Conservation (phyloP, 2,888 invertebrate genomes). For the Xylota sylvarum region DNA sequence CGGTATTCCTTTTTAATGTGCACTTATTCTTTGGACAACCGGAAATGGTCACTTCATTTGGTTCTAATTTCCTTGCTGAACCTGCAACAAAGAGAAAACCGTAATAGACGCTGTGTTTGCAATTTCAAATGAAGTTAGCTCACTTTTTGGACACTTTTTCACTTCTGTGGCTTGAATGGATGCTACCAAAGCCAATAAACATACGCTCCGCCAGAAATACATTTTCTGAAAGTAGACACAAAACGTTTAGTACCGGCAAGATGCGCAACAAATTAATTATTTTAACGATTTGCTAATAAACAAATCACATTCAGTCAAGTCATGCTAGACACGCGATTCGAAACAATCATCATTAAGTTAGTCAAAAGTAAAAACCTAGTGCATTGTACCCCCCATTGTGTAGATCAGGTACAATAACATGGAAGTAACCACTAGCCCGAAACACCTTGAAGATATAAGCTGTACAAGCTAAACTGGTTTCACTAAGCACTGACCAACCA, state of each 20-base stretch:
- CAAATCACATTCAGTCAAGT: background rate
- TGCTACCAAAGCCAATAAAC: slow-evolving; percentile 55
- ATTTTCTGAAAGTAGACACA: slow-evolving; percentile 48
- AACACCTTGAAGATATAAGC: slow-evolving; percentile 34
- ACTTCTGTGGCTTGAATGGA: slow-evolving; percentile 65
- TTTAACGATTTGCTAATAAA: slow-evolving; percentile 8
- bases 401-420: background rate
- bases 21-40: slow-evolving; percentile 89
- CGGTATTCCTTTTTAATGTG: slow-evolving; percentile 87
- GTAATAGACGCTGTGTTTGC: slow-evolving; percentile 71
- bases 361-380: background rate
- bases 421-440: slow-evolving; percentile 4
- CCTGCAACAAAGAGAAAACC: slow-evolving; percentile 83
- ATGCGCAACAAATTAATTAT: background rate
- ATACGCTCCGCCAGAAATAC: slow-evolving; percentile 59
- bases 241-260: background rate
- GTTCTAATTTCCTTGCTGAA: slow-evolving; percentile 82
- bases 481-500: slow-evolving; percentile 15
- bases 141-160: slow-evolving; percentile 69
- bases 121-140: background rate
- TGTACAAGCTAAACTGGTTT: slow-evolving; percentile 53
- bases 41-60: slow-evolving; percentile 86
- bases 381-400: background rate
- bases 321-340: slow-evolving; percentile 3
- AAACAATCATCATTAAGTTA: background rate